Base-by-base conservation (phyloP, 2,113 vertebrate genomes). In the Panurus biarmicus region DNA sequence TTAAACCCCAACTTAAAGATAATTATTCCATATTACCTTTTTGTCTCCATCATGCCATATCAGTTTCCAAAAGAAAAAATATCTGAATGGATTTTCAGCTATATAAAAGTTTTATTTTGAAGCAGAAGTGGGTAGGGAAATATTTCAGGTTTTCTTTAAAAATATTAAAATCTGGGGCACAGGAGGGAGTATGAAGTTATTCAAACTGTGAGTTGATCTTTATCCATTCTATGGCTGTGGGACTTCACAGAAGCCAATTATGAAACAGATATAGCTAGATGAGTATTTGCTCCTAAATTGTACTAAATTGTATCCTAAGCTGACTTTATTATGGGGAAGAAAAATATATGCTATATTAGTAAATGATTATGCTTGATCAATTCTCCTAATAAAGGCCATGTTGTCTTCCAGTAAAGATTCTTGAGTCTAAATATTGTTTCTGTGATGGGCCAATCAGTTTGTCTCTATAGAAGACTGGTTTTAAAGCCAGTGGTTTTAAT, bases 71-170 rank as follows among this genome's bases (percentile, higher is more conserved):
- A 67, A 5, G 0, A 35, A 72, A 65, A 56, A 13, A 3, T 57
- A 88, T 70, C 64, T 56, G 28, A 82, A 35, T 3, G 17, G 0
- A 3, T 14, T 38, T 18, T 45, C 61, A 69, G 4, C 28, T 78
- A 31, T 21, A 21, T 35, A 20, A 5, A 60, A 11, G 4, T 23
- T 62, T 64, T 54, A 29, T 57, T 89, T 81, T 81, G 2, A 72
- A 56, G 33, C 12, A 57, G 8, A 67, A 60, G 3, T 4, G 1
- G 6, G 1, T 17, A 14, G 6, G 4, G 7, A 65, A 24, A 1
- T 60, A 51, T 67, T 64, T 70, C 4, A 15, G 2, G 1, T 38
- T 80, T 77, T 57, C 28, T 57, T 66, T 12, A 11, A 40, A 57
- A 66, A 71, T 53, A 31, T 9, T 75, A 4, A 61, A n/a, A 62